Percentiles rank a stretch among this genome's conserved stretches.
Conservation (phyloP, 2,888 invertebrate genomes). For the Artemia sinica region DNA sequence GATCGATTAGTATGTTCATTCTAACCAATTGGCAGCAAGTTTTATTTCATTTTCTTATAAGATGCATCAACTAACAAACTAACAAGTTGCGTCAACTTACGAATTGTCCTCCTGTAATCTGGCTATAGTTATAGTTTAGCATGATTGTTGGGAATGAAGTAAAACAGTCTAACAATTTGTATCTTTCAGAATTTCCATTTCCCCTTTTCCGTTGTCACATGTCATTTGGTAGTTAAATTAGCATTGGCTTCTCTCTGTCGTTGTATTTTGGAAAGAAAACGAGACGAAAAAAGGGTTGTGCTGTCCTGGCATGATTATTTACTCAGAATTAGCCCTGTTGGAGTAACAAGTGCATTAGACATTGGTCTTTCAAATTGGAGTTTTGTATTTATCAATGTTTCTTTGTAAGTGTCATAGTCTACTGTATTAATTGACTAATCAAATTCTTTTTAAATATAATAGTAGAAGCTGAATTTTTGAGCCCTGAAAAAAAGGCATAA, state of each 20-base stretch:
- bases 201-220: constrained; percentile 72
- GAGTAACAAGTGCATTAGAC: constrained; percentile 84
- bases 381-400: constrained; percentile 78
- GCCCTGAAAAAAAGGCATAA: too few species aligned
- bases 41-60: too few species aligned
- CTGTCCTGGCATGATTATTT: constrained; percentile 58
- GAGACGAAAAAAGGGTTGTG: constrained; percentile 46
- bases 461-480: too few species aligned
- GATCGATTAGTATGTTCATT: too few species aligned
- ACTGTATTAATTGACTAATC: not conserved
- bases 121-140: too few species aligned
- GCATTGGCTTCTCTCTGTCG: constrained; percentile 55
- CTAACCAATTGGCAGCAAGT: too few species aligned
- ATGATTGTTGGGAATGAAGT: too few species aligned
- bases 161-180: constrained; percentile 21
- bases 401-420: constrained; percentile 44
- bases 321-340: constrained; percentile 62
- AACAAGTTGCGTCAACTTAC: too few species aligned
- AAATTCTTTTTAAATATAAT: too few species aligned
- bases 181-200: constrained; percentile 58
- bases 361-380: constrained; percentile 98
- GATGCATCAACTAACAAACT: too few species aligned
- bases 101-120: too few species aligned
- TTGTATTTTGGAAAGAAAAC: constrained; percentile 36
- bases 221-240: constrained; percentile 79